Percentiles rank a stretch among this genome's conserved stretches.
Evolutionary conservation across 1,140 invertebrate genomes (phyloP).

Genomic region (Dendrolimus punctatus): DNA sequence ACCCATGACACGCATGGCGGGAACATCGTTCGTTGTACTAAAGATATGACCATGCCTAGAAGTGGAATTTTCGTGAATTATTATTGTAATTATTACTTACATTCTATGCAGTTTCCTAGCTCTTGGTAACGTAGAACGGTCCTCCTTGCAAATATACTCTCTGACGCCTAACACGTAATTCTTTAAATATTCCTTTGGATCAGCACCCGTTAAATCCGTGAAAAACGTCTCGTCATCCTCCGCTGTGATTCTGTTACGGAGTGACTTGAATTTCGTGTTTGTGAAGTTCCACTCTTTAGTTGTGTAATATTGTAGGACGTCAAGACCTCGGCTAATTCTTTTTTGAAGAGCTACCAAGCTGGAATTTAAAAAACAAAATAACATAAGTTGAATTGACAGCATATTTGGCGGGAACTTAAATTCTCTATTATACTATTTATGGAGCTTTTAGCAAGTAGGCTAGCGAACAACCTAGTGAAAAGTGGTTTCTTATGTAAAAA

Average conservation of each 20-base stretch:
- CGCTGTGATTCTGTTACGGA: constrained; percentile 75
- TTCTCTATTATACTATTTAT: too few species aligned
- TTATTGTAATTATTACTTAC: constrained; percentile 24
- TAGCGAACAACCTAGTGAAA: too few species aligned
- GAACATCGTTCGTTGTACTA: neutral
- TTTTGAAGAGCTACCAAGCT: constrained; percentile 79
- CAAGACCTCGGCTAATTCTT: constrained; percentile 75
- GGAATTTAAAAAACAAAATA: constrained; percentile 10
- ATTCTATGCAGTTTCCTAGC: constrained; percentile 74
- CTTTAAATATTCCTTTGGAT: constrained; percentile 80
- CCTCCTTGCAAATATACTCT: constrained; percentile 83
- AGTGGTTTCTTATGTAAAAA: too few species aligned
- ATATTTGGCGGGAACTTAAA: too few species aligned
- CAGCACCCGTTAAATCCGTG: constrained; percentile 58
- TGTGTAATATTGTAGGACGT: constrained; percentile 88
- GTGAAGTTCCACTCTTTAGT: constrained; percentile 87
- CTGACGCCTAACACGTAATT: constrained; percentile 82
- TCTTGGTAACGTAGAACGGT: constrained; percentile 79
- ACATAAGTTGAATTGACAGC: too few species aligned
- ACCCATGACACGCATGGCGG: too few species aligned
- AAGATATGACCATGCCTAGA: neutral
- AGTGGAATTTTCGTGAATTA: neutral
- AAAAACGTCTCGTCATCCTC: constrained; percentile 75
- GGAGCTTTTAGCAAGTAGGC: too few species aligned
- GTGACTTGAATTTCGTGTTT: constrained; percentile 70